Base-by-base conservation (phyloP, 1,140 invertebrate genomes). In the Venustaconcha ellipsiformis region DNA sequence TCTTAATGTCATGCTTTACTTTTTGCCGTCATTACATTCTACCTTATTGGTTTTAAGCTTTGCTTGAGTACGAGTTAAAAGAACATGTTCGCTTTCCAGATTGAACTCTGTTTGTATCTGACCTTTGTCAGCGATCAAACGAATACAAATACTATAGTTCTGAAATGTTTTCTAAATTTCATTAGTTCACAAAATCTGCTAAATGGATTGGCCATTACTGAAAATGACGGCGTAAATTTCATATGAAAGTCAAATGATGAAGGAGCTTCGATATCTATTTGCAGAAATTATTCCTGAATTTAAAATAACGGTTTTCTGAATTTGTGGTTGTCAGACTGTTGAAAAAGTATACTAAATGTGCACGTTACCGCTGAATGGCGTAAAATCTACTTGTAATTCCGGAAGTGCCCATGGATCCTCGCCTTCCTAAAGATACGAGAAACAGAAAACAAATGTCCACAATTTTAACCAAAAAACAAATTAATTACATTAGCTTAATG, bases 341-440 rank as follows among this genome's bases (percentile, higher is more conserved):
- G 14, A n/a, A 23, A 48, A 15, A 55, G 11, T 48, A 56, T 48
- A 67, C 37, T 3, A 18, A 67, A 67, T 23, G 17, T 18, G 13
- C 15, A 48, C 30, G 13, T 18, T 72, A 72, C 70, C 70, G 63
- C 60, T 64, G 48, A 60, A 72, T 64, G 55, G 63, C 57, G 30
- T 65, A 23, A 57, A 56, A 14, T 72, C 23, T 64, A 72, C 23
- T 4, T 72, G 60, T 15, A 72, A 20, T 64, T 64, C 70, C 14
- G 70, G 37, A 17, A 72, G 23, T 12, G 17, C n/a, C 70, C 70
- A 72, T 20, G 70, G 70, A 72, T 72, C 70, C 17, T 18, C 60
- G 55, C 11, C 26, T 2, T 5, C 26, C 18, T 59, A 6, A 48
- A 48, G 37, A 6, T 48, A 48, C 37, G 37, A 48, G 0, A 48